These are phyloP conservation scores for Ctenomys sociabilis DNA, from an alignment of 2,113 vertebrate genomes.

Conservation along the genomic window DNA sequence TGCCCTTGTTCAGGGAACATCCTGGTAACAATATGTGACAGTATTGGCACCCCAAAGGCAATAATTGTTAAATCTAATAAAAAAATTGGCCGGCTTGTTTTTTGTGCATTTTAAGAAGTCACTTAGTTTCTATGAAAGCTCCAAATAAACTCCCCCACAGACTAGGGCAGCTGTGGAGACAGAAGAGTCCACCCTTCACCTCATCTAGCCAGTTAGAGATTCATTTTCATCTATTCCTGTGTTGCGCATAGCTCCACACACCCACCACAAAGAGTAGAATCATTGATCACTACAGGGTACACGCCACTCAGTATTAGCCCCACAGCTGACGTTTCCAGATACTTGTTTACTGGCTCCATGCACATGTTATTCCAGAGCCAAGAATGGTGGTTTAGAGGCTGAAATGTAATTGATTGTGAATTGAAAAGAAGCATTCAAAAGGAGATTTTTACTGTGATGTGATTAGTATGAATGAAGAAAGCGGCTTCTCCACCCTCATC, in stretches of 20 bases:
- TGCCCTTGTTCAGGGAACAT: not conserved
- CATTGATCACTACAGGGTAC: not conserved
- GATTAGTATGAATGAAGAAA: slow-evolving; percentile 66
- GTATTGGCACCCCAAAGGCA: not conserved
- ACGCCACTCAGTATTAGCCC: not conserved
- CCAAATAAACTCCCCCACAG: not conserved
- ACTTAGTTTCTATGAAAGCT: slow-evolving; percentile 37
- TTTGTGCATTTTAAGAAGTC: not conserved
- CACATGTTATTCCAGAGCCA: slow-evolving; percentile 32
- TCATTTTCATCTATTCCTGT: not conserved
- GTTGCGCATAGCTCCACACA: not conserved
- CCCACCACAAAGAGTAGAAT: not conserved
- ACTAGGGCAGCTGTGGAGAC: not conserved
- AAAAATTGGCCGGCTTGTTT: not conserved
- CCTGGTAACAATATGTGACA: not conserved
- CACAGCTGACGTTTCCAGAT: slow-evolving; percentile 15
- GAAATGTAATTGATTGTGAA: slow-evolving; percentile 59
- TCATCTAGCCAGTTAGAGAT: not conserved
- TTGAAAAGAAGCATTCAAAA: slow-evolving; percentile 59
- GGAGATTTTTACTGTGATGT: slow-evolving; percentile 38
- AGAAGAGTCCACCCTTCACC: not conserved
- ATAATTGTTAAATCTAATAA: not conserved
- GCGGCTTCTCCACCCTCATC: slow-evolving; percentile 48
- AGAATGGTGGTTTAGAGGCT: slow-evolving; percentile 2
- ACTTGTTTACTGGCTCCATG: not conserved